Evolutionary conservation across 2,888 invertebrate genomes (phyloP).

Genomic region (Phortica okadai): DNA sequence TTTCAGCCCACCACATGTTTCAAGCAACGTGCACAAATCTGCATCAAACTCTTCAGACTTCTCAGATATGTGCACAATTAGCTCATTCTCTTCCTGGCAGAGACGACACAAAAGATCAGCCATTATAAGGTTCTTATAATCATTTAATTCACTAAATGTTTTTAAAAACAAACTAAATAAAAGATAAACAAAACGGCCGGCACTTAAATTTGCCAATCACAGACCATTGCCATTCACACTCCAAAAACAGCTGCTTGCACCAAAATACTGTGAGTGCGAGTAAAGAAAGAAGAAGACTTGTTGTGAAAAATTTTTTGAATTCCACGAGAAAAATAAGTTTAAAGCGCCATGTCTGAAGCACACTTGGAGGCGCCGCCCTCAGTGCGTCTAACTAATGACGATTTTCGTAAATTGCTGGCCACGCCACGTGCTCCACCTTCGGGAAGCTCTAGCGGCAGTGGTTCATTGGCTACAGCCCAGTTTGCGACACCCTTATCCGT

Average conservation of each 20-base stretch:
- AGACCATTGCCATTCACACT: too few relatives aligned
- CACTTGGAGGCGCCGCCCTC: constrained; percentile 79
- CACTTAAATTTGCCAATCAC: background rate
- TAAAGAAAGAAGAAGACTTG: background rate
- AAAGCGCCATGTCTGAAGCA: constrained; percentile 59
- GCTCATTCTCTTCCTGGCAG: constrained; percentile 67
- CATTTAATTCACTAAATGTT: background rate
- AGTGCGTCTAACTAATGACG: constrained; percentile 94
- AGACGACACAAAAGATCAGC: constrained; percentile 68
- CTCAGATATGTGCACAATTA: constrained; percentile 71
- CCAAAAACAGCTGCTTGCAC: background rate
- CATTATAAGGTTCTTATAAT: background rate
- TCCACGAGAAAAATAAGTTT: background rate
- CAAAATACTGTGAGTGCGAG: background rate
- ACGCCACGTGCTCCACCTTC: constrained; percentile 88
- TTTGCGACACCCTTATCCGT: constrained; percentile 61
- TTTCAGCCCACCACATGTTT: constrained; percentile 64
- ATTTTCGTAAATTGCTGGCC: constrained; percentile 96
- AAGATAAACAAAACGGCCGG: background rate
- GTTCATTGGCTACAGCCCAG: constrained; percentile 64
- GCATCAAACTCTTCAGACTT: constrained; percentile 68
- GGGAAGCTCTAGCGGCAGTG: constrained; percentile 51
- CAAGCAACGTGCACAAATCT: constrained; percentile 64
- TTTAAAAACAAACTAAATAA: constrained; percentile 4
- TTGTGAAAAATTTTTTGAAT: background rate